Conservation (phyloP, 1,140 invertebrate species). For the Drosophila subobscura region DNA sequence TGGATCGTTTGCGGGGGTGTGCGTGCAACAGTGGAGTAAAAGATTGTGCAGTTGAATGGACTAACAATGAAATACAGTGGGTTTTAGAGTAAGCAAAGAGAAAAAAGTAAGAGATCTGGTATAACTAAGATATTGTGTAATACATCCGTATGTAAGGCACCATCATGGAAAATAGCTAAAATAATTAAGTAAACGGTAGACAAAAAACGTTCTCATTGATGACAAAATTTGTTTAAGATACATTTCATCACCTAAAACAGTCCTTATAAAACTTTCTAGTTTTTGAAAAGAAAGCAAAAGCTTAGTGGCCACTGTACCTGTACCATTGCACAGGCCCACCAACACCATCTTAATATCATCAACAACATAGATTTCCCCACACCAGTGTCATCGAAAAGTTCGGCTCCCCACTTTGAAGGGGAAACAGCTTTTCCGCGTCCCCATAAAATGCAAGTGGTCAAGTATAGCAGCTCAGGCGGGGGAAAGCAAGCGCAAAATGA, state of each 20-base stretch:
- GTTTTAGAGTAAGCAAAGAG: not conserved
- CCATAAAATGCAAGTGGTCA: conserved; percentile 80
- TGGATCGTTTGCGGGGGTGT: conserved; percentile 1
- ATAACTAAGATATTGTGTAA: no score
- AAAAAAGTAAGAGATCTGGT: not conserved
- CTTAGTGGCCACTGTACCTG: conserved; percentile 29
- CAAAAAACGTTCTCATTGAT: no score
- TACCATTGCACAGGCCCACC: conserved; percentile 7
- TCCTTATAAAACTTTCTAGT: not conserved
- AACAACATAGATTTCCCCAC: conserved; percentile 67
- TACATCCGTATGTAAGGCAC: not conserved
- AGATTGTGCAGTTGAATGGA: conserved; percentile 8
- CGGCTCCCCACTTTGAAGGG: conserved; percentile 1
- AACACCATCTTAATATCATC: conserved; percentile 68
- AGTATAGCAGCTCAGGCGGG: conserved; percentile 31
- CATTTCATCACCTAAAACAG: not conserved
- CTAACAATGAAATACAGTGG: not conserved
- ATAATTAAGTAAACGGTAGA: not conserved
- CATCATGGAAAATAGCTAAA: not conserved
- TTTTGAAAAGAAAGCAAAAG: not conserved
- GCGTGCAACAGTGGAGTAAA: conserved; percentile 1
- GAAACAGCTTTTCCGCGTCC: conserved; percentile 79
- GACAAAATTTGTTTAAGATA: not conserved
- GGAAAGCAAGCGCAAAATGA: conserved; percentile 51
- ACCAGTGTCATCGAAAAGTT: not conserved